Evolutionary conservation across 2,888 invertebrate genomes (phyloP), one percentile per base, ranked within the genome.

Genomic region (Argynnis bischoffii): DNA sequence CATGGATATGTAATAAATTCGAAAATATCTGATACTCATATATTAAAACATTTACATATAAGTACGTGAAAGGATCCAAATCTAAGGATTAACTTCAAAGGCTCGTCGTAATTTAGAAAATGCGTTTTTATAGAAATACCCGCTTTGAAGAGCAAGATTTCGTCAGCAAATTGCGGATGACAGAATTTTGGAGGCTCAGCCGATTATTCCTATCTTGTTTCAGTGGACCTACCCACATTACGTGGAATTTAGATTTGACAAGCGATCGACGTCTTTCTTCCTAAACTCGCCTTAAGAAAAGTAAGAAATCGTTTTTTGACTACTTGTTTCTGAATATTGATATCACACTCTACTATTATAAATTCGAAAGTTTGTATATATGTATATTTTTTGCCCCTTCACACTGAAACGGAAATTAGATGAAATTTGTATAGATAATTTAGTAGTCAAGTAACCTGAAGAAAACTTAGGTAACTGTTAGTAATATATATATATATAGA

Each of bases 31-130:
- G 21, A 57, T 57, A 50, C 16, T 31, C 35, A 50, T 26, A 51
- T 60, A 60, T 77, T 65, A 71, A 63, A 64, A 70, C 74, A 80
- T 80, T 78, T 78, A 75, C 77, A 79, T 77, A 78, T 75, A 79
- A 78, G 78, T 76, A 75, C 69, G 72, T 73, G 64, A 72, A 72
- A 75, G 72, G 76, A 73, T 78, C 84, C 83, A 80, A 88, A 89
- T 86, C 88, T 86, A 79, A 72, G 89, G 89, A 90, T 90, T 90
- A 90, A 89, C 88, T 84, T 91, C 89, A 90, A 90, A 90, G 88
- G 82, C 79, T 78, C 80, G 78, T 78, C 81, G 84, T 85, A 83
- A 88, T 90, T 86, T 84, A 71, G 84, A 87, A 90, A 90, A 89
- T 89, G 89, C 88, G 86, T 90, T 90, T 90, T 90, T 89, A 89